phyloP scores from a whole-genome alignment of 2,888 invertebrate species.

The Steinernema carpocapsae region DNA sequence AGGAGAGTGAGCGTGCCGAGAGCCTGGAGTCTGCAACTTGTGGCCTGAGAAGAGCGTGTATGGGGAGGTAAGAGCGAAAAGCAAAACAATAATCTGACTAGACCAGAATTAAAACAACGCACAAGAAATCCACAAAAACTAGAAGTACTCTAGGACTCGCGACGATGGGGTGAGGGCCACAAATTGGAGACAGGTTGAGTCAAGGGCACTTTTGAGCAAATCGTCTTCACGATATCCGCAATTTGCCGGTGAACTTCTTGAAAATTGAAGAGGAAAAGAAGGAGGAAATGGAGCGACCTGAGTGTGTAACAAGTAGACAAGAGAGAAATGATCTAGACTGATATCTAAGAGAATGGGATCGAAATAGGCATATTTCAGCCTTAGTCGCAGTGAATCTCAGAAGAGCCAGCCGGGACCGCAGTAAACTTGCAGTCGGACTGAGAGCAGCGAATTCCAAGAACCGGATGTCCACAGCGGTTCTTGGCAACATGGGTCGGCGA shows the following conservation, averaged over 20 bases:
- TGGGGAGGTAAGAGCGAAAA: not conserved
- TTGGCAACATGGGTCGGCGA: not conserved
- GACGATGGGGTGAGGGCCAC: not conserved
- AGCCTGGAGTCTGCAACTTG: constrained; percentile 21
- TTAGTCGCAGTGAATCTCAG: not conserved
- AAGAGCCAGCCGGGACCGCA: not conserved
- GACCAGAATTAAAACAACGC: constrained; percentile 4
- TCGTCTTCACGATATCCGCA: constrained; percentile 35
- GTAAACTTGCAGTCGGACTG: constrained; percentile 19
- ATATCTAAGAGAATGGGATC: constrained; percentile 1
- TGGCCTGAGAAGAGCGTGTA: constrained; percentile 5
- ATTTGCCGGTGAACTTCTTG: constrained; percentile 28
- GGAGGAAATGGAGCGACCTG: constrained; percentile 21
- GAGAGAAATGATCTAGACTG: not conserved
- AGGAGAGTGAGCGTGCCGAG: constrained; percentile 26
- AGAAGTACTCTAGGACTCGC: not conserved
- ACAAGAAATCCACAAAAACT: not conserved
- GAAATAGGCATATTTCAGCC: not conserved
- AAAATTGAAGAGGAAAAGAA: not conserved
- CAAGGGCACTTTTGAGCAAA: constrained; percentile 28
- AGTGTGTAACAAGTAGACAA: constrained; percentile 12
- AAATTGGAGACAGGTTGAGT: not conserved
- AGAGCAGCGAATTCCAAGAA: not conserved
- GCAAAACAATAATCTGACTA: constrained; percentile 21
- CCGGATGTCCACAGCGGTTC: not conserved